Evolutionary conservation across 2,888 invertebrate species (phyloP).

Genomic region (Machimus rusticus): DNA sequence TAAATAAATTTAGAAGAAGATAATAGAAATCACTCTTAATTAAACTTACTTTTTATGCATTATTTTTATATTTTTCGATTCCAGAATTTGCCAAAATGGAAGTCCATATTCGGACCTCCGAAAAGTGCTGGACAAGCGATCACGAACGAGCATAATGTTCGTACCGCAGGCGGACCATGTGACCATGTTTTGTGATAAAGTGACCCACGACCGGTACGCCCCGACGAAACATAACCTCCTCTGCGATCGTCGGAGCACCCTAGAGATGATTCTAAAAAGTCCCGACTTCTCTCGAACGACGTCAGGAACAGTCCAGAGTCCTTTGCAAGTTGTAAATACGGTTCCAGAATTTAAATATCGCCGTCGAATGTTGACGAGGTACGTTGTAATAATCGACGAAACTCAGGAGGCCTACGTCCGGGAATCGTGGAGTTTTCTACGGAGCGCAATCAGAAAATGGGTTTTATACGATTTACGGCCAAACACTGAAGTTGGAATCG

Average conservation of each 20-base stretch:
- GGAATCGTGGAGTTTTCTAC: conserved; percentile 69
- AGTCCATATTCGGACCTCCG: conserved; percentile 43
- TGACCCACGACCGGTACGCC: conserved; percentile 68
- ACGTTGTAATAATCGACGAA: conserved; percentile 68
- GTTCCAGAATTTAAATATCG: conserved; percentile 65
- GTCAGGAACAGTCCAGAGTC: background rate
- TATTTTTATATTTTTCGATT: background rate
- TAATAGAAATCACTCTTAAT: no score
- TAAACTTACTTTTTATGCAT: background rate
- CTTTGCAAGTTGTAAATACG: conserved; percentile 57
- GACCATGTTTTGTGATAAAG: conserved; percentile 69
- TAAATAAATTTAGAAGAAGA: no score
- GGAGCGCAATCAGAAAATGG: conserved; percentile 68
- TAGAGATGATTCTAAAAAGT: conserved; percentile 68
- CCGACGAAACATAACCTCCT: conserved; percentile 73
- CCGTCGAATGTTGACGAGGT: conserved; percentile 65
- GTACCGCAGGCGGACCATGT: conserved; percentile 65
- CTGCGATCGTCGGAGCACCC: conserved; percentile 68
- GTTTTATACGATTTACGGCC: conserved; percentile 66
- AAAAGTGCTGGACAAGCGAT: conserved; percentile 58
- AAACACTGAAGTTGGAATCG: conserved; percentile 66
- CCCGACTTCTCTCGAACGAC: conserved; percentile 62
- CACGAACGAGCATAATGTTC: conserved; percentile 66
- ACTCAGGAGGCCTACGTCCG: conserved; percentile 67
- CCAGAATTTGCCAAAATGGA: conserved; percentile 41